Evolutionary conservation across 2,113 vertebrate species (phyloP), one percentile per base, ranked within the genome.

Genomic region (Bagarius yarrelli): DNA sequence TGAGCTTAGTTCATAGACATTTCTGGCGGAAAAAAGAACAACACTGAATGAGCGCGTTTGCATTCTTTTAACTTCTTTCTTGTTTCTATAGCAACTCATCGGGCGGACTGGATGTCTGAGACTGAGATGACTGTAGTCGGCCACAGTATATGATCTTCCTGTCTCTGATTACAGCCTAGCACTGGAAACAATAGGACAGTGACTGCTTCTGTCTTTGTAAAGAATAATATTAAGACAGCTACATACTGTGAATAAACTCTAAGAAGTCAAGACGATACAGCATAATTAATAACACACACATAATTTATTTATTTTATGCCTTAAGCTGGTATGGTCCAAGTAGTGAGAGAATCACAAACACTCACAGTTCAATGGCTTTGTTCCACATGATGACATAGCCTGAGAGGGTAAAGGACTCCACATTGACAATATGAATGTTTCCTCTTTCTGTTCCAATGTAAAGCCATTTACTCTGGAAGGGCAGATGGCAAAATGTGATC

Each of bases 341-440:
- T 23, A 64, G 12, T 25, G 59, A 34, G n/a, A 57, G n/a, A 25
- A 25, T 73, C 59, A 63, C 52, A 87, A 74, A 79, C 57, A 96
- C 98, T 99, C 88, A 99, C 98, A 99, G 94, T 94, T 99, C 97
- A 84, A 99, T 99, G 96, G 98, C 98, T 98, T 99, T 99, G 95
- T 99, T 99, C 98, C 98, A 99, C 98, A 99, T 99, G 92, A 99
- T 98, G 90, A 99, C 97, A 80, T 99, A 99, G 94, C 98, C 98
- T 93, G 98, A 99, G 94, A 99, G 98, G 76, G 96, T 95, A 92
- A 99, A 99, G 92, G 96, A 97, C 93, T 98, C 98, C 93, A 99
- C 96, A 81, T 99, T 99, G 90, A 98, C 97, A 52, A 99, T 98
- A 89, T 99, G 96, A 91, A 99, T 97, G 89, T 99, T 99, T 89